Conservation (phyloP, 2,888 invertebrate species). For the Copidosoma aretas region DNA sequence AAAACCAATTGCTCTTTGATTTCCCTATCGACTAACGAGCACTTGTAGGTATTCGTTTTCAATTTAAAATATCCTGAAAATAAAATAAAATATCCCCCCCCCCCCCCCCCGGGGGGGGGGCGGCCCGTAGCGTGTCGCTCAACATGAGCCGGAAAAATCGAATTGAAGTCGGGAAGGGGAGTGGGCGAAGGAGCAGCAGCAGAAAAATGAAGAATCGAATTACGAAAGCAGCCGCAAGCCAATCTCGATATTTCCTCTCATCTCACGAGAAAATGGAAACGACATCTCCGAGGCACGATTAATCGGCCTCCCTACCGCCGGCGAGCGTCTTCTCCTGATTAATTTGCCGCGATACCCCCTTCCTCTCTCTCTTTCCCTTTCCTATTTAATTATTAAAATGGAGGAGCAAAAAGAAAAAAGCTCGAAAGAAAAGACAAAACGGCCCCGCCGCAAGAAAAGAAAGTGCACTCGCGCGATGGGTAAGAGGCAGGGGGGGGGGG, state of each 20-base stretch:
- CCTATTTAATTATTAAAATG: too few species aligned
- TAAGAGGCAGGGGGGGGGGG: not conserved
- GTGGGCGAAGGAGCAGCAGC: not conserved
- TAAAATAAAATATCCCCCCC: too few species aligned
- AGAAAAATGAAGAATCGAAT: slow-evolving; percentile 28
- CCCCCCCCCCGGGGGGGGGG: too few species aligned
- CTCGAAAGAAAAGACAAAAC: too few species aligned
- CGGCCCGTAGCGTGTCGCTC: too few species aligned
- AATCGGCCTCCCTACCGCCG: slow-evolving; percentile 2
- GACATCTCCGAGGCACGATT: slow-evolving; percentile 19
- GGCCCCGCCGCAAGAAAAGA: too few species aligned
- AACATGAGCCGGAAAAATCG: too few species aligned
- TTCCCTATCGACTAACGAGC: too few species aligned
- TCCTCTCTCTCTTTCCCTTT: not conserved
- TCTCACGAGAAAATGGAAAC: slow-evolving; percentile 10
- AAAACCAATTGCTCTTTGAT: too few species aligned
- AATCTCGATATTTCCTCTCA: slow-evolving; percentile 22
- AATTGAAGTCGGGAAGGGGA: not conserved
- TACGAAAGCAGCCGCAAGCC: slow-evolving; percentile 11
- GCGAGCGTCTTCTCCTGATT: slow-evolving; percentile 3
- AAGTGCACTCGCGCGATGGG: not conserved
- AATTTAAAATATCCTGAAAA: too few species aligned
- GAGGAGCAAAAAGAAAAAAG: not conserved
- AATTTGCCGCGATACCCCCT: not conserved
- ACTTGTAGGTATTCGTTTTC: too few species aligned